Evolutionary conservation across 2,888 invertebrate genomes (phyloP).

Genomic region (Dioctria linearis): DNA sequence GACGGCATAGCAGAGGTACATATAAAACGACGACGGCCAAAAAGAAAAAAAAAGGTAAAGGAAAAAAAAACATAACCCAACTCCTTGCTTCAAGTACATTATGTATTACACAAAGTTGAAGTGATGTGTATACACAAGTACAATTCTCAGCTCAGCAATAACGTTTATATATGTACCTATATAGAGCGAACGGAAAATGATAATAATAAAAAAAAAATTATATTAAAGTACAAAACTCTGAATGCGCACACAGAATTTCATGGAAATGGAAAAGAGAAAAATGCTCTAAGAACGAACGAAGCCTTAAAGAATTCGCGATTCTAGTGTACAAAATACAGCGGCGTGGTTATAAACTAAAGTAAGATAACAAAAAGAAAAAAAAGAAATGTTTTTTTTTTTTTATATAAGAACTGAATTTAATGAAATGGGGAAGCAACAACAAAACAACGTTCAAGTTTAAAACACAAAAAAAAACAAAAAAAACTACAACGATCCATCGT

Average conservation of each 20-base stretch:
- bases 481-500: slow-evolving; percentile 24
- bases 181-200: slow-evolving; percentile 46
- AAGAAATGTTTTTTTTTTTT: background rate
- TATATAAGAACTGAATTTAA: slow-evolving; percentile 49
- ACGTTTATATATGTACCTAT: slow-evolving; percentile 22
- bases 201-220: slow-evolving; percentile 33
- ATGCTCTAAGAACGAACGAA: slow-evolving; percentile 10
- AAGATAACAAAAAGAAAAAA: slow-evolving; percentile 31
- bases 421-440: slow-evolving; percentile 50
- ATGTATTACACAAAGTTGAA: slow-evolving; percentile 49
- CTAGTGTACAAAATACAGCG: slow-evolving; percentile 19
- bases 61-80: slow-evolving; percentile 17
- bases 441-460: background rate
- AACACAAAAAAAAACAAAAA: slow-evolving; percentile 33
- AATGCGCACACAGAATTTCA: slow-evolving; percentile 40
- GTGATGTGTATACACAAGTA: slow-evolving; percentile 30
- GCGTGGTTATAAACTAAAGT: background rate
- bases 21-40: too few species aligned
- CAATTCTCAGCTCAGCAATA: background rate
- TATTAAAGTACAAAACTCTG: slow-evolving; percentile 52
- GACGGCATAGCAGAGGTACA: background rate
- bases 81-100: slow-evolving; percentile 41
- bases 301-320: slow-evolving; percentile 32
- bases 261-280: slow-evolving; percentile 10
- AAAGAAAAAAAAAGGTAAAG: background rate